Conservation (phyloP, 2,113 vertebrate genomes). For the Bostrychus sinensis region DNA sequence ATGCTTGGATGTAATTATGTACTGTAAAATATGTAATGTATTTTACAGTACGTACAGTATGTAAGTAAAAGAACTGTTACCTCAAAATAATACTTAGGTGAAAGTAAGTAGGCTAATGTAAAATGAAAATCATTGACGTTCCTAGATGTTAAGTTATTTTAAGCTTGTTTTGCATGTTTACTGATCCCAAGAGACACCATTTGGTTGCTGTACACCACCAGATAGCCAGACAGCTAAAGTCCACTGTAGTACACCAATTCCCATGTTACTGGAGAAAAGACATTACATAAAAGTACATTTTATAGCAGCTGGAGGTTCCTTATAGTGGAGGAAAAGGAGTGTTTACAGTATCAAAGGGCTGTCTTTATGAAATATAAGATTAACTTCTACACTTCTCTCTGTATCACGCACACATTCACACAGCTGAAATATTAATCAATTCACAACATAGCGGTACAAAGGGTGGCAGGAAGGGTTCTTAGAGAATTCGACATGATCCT, state of each 20-base stretch:
- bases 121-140: too few species aligned
- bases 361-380: constrained; percentile 31
- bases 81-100: too few species aligned
- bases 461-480: constrained; percentile 61
- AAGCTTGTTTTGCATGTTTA: too few species aligned
- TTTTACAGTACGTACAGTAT: too few species aligned
- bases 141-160: too few species aligned
- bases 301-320: not conserved
- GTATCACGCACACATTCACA: constrained; percentile 16
- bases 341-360: constrained; percentile 36
- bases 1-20: not conserved
- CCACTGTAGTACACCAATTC: not conserved
- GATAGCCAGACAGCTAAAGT: too few species aligned
- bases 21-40: not conserved
- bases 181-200: not conserved
- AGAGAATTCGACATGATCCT: constrained; percentile 76
- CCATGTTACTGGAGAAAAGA: constrained; percentile 5
- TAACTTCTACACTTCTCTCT: constrained; percentile 24
- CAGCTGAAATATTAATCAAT: constrained; percentile 70
- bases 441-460: constrained; percentile 61
- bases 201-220: not conserved
- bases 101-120: too few species aligned
- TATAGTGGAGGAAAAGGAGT: constrained; percentile 19
- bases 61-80: too few species aligned
- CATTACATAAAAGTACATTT: constrained; percentile 27